phyloP scores from a whole-genome alignment of 2,797 vertebrate genomes.

The Clamator glandarius region DNA sequence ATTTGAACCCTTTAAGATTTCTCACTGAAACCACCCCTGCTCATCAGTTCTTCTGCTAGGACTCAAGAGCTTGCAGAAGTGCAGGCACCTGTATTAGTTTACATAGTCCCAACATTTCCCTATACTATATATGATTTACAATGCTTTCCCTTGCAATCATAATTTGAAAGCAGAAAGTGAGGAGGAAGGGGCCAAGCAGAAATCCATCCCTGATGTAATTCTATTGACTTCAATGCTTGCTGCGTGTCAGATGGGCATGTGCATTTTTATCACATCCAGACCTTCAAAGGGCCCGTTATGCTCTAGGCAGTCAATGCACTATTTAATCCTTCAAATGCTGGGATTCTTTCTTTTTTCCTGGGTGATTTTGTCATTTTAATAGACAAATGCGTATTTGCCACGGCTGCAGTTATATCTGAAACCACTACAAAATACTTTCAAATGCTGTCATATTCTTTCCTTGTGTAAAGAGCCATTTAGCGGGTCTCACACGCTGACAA shows the following conservation, averaged over 20 bases:
- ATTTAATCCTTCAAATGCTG: background rate
- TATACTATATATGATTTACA: background rate
- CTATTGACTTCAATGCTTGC: background rate
- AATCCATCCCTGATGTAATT: background rate
- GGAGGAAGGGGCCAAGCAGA: background rate
- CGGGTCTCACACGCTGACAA: background rate
- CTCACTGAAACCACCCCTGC: background rate
- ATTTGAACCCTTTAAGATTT: constrained; percentile 56
- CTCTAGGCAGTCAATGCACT: background rate
- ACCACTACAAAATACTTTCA: background rate
- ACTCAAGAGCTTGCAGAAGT: background rate
- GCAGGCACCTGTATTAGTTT: background rate
- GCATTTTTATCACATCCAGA: background rate
- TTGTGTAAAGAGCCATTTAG: fast-evolving
- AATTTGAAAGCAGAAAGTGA: background rate
- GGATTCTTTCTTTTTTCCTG: background rate
- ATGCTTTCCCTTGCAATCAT: background rate
- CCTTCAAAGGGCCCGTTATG: background rate
- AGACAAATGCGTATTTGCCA: background rate
- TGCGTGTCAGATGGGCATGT: background rate
- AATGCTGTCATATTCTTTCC: background rate
- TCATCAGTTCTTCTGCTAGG: background rate
- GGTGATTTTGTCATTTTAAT: background rate
- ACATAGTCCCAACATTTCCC: background rate
- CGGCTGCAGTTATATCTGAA: background rate